These are phyloP conservation scores for Pteria penguin DNA, from an alignment of 2,888 invertebrate genomes.

Conservation along the genomic window DNA sequence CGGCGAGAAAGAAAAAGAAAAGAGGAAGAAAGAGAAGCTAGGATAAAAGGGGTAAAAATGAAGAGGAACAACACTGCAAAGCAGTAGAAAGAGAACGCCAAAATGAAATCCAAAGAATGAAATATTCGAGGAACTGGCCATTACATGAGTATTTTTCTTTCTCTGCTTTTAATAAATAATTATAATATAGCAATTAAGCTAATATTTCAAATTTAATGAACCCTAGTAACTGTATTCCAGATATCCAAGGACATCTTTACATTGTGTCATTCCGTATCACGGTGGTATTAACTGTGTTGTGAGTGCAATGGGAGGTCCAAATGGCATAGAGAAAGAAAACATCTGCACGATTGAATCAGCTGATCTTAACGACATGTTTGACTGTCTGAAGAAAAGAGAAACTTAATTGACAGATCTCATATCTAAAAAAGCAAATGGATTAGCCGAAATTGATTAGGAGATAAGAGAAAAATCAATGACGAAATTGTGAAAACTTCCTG, in stretches of 20 bases:
- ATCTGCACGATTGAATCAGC: background rate
- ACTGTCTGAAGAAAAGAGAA: background rate
- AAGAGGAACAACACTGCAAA: background rate
- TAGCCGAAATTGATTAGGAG: no score
- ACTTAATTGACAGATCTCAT: background rate
- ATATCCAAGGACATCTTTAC: no score
- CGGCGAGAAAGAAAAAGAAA: background rate
- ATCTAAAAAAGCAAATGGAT: no score
- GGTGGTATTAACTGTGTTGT: background rate
- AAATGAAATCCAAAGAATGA: background rate
- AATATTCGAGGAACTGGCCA: background rate
- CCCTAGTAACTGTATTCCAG: no score
- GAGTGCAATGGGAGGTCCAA: background rate
- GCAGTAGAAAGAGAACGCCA: background rate
- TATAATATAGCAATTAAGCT: no score
- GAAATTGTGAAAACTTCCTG: no score
- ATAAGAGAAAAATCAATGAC: no score
- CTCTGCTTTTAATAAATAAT: no score
- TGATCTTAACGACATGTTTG: background rate
- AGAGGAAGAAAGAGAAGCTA: background rate
- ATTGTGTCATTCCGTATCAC: no score
- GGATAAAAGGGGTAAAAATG: background rate
- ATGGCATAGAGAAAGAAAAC: background rate
- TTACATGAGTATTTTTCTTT: no score
- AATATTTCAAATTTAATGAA: no score